Evolutionary conservation across 2,888 invertebrate genomes (phyloP), one percentile per base, ranked within the genome.

Genomic region (Hanleya hanleyi): DNA sequence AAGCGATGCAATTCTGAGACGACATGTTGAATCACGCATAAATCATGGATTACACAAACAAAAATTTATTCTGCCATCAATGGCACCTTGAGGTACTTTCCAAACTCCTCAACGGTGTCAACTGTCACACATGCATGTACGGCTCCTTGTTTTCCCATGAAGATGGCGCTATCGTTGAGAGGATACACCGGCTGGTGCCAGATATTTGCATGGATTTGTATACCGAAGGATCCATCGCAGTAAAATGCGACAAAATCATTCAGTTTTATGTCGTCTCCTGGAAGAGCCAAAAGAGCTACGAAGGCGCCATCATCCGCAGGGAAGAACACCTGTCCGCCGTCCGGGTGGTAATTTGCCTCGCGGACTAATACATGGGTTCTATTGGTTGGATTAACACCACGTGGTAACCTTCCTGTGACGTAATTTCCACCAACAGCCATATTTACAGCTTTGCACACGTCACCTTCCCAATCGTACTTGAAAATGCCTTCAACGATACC

Each of bases 261-360:
- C 32, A 72, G 72, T 51, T 77, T 78, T 29, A 82, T 70, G 37
- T 82, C 79, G 64, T 82, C 82, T 0, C 76, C 76, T 7, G 80
- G 80, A 2, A 79, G 69, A 6, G 82, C 82, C 29, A 81, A 66
- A 6, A 80, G 38, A 2, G 78, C 80, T 0, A 80, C 71, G 49
- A 78, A 80, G 0, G 80, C 71, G n/a, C 72, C 75, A 9, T 71
- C 70, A 37, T 77, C 71, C 33, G 57, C 47, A 6, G 82, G 82
- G 41, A 74, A 82, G 73, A 82, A 82, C n/a, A 82, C 74, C 57
- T 82, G 82, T n/a, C 82, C 79, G 15, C 81, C 81, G 68, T 82
- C 80, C 12, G 82, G 82, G 51, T 82, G 82, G 49, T 81, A 82
- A 49, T 81, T 82, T 3, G 80, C 80, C 50, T 79, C 79, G 37